These are phyloP conservation scores for Hypotaenidia philippensis DNA, from an alignment of 2,797 vertebrate species.

Conservation along the genomic window DNA sequence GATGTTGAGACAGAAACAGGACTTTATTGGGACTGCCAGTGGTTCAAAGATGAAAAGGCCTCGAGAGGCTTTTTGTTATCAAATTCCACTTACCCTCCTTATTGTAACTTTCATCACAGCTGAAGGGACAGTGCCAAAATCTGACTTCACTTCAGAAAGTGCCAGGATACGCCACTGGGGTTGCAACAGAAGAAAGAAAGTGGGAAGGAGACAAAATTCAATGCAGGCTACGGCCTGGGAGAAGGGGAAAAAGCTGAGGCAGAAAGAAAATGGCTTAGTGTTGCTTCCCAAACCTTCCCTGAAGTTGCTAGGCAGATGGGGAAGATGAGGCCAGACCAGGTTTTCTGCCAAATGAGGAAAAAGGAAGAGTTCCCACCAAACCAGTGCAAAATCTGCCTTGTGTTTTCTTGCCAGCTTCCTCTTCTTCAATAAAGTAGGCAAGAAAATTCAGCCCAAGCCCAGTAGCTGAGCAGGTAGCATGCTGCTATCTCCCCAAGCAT, in stretches of 20 bases:
- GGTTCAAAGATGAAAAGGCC: constrained; percentile 64
- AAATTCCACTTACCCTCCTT: constrained; percentile 62
- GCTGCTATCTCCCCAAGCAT: neutral
- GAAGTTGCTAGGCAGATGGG: constrained; percentile 45
- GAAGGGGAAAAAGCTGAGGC: neutral
- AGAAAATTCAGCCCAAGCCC: neutral
- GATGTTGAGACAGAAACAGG: constrained; percentile 22
- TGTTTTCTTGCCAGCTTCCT: neutral
- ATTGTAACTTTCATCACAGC: constrained; percentile 55
- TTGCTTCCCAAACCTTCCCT: neutral
- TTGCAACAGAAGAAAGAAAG: constrained; percentile 51
- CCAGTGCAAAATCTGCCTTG: neutral
- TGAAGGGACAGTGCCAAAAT: constrained; percentile 48
- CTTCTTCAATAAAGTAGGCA: neutral
- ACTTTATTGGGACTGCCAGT: constrained; percentile 31
- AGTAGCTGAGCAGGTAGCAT: neutral
- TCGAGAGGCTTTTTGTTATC: constrained; percentile 57
- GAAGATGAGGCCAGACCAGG: neutral
- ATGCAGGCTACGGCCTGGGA: neutral
- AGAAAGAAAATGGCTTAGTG: neutral
- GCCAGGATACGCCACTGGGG: constrained; percentile 35
- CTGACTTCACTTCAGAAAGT: constrained; percentile 23
- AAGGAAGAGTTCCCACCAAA: neutral
- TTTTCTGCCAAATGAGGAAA: neutral
- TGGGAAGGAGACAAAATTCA: constrained; percentile 30